Conservation (phyloP, 2,113 vertebrate genomes). For the Rhinoptilus africanus region DNA sequence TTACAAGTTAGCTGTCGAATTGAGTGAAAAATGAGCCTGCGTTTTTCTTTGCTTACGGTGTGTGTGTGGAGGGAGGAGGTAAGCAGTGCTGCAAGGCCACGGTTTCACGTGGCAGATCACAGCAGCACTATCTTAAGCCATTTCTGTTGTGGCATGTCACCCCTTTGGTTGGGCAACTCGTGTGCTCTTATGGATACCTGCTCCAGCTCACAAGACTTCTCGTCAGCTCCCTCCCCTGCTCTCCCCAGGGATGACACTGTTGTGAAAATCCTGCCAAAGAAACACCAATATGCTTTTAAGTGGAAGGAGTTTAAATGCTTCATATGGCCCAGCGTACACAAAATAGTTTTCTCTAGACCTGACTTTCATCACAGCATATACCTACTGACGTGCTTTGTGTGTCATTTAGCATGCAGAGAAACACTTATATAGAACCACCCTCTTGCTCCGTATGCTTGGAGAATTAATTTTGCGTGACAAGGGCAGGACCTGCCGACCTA, state of each 20-base stretch:
- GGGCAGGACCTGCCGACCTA: background rate
- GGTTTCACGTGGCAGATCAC: background rate
- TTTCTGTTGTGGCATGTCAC: background rate
- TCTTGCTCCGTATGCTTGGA: background rate
- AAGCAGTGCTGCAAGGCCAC: fast-evolving
- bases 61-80: background rate
- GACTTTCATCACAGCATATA: background rate
- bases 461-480: background rate
- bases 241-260: fast-evolving
- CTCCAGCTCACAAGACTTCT: background rate
- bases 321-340: fast-evolving
- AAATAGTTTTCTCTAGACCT: background rate
- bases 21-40: fast-evolving
- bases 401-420: background rate
- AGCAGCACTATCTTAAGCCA: fast-evolving
- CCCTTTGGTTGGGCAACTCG: background rate
- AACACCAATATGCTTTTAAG: fast-evolving
- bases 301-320: background rate
- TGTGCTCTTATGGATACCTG: background rate
- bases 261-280: background rate
- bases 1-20: background rate
- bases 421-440: background rate
- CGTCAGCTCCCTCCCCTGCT: background rate
- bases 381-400: no score
- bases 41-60: fast-evolving